Evolutionary conservation across 35 echinoderm and acorn worm species (phyloP), one percentile per base, ranked within the genome.

Genomic region (Holothuria glaberrima): DNA sequence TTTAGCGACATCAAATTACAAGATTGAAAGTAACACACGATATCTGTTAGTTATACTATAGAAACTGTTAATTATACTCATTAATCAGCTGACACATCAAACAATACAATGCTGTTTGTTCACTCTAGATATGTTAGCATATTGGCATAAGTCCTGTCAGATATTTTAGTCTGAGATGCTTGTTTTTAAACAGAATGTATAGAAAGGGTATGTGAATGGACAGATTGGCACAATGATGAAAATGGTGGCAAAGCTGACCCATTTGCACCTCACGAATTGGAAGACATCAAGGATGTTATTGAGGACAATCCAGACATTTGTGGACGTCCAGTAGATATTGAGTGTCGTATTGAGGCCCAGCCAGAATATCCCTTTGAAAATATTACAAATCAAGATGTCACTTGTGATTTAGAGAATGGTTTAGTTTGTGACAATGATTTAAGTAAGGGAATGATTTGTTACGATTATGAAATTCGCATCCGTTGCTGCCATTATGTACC

Each of bases 171-270:
- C 30, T 58, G 27, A 31, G 58, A 33, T 31, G 57, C 28, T 84
- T 84, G 80, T 63, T 84, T 54, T 46, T 31, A 30, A 61, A 60
- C 57, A 84, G 80, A 48, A n/a, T 84, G 80, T 61, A 38, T 84
- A 62, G 20, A 84, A 36, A 48, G 80, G 57, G 80, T 84, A 5
- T 84, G 80, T 63, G 24, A 84, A 16, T 84, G 80, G 80, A 84
- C 80, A 28, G 80, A 84, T 41, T 84, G 80, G 80, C 20, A 84
- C 57, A 84, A 61, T 63, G 80, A 84, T 22, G 80, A 84, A 59
- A 61, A 63, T 34, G 80, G 26, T 58, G 80, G 80, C 7, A 63
- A 59, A 31, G 1, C 61, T 27, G 18, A 59, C 19, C 80, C 80
- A n/a, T 62, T 38, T 30, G 57, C 52, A 10, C 57, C 80, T 14